Evolutionary conservation across 2,113 vertebrate species (phyloP).

Genomic region (Atractosteus spatula): DNA sequence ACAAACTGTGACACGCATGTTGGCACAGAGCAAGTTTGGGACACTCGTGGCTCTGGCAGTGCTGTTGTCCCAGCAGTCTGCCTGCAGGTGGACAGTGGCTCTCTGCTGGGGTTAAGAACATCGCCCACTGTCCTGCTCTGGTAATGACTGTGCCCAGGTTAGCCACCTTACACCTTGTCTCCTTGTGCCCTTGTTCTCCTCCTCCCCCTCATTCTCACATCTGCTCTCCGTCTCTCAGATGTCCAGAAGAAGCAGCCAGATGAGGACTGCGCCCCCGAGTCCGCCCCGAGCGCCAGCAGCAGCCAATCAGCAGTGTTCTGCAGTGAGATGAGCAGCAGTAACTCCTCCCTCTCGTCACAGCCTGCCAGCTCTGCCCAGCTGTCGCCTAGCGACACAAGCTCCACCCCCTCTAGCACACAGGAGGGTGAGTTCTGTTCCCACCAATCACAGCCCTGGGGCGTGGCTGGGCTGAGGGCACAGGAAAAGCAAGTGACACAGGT

Average conservation of each 20-base stretch:
- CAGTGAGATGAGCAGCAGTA: constrained; percentile 87
- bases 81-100: no score
- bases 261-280: constrained; percentile 85
- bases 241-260: constrained; percentile 94
- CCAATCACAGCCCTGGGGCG: no score
- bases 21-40: neutral
- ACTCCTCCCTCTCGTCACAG: constrained; percentile 78
- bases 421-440: constrained; percentile 72
- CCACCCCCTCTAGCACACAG: constrained; percentile 79
- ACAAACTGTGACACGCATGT: neutral
- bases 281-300: constrained; percentile 85
- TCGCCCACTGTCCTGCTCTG: constrained; percentile 2
- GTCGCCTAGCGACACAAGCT: constrained; percentile 76
- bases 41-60: no score
- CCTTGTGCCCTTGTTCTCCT: constrained; percentile 21
- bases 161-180: neutral
- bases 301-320: constrained; percentile 91
- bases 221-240: constrained; percentile 60
- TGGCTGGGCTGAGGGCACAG: no score
- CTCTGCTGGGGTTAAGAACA: neutral
- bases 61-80: no score
- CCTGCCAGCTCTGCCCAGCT: constrained; percentile 79
- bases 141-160: neutral
- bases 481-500: no score
- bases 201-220: constrained; percentile 16